Percentiles rank a stretch among this genome's conserved stretches.
Conservation (phyloP, 2,797 vertebrate genomes). For the Sebastes kiyomatsui region DNA sequence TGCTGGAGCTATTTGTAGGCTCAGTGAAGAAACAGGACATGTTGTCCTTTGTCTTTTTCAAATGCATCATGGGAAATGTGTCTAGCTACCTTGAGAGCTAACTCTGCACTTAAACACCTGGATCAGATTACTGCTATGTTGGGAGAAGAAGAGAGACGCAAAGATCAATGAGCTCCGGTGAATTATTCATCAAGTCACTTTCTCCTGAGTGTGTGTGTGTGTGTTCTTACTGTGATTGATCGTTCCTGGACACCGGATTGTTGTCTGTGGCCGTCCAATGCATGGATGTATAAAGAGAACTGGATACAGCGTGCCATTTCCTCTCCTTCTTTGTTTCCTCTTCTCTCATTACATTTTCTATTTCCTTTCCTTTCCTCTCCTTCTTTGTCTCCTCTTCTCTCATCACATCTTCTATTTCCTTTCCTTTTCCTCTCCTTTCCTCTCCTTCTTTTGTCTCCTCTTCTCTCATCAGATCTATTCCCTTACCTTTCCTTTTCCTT, state of each 20-base stretch:
- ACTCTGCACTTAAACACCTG: slow-evolving; percentile 22
- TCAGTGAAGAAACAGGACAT: slow-evolving; percentile 5
- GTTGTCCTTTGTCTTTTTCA: slow-evolving; percentile 25
- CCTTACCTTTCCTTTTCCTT: too few relatives aligned
- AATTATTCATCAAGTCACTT: slow-evolving; percentile 70
- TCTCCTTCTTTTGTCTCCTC: too few relatives aligned
- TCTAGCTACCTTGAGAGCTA: background rate
- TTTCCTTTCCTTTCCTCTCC: background rate
- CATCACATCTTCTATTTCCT: rapidly evolving
- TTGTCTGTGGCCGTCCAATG: background rate
- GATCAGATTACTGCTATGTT: slow-evolving; percentile 51
- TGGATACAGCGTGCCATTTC: too few relatives aligned
- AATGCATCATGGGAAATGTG: slow-evolving; percentile 40
- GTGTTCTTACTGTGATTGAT: slow-evolving; percentile 9
- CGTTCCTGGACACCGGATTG: background rate
- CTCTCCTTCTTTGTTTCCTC: too few relatives aligned
- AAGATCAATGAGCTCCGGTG: slow-evolving; percentile 52
- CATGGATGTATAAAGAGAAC: too few relatives aligned
- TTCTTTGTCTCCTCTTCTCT: too few relatives aligned
- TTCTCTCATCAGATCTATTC: rapidly evolving
- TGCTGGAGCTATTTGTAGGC: background rate
- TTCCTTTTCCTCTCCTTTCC: too few relatives aligned
- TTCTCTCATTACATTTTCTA: background rate
- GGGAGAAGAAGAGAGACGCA: slow-evolving; percentile 23
- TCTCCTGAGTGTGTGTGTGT: slow-evolving; percentile 8